These are phyloP conservation scores for Malurus elegans DNA, from an alignment of 2,113 vertebrate genomes.

Conservation along the genomic window DNA sequence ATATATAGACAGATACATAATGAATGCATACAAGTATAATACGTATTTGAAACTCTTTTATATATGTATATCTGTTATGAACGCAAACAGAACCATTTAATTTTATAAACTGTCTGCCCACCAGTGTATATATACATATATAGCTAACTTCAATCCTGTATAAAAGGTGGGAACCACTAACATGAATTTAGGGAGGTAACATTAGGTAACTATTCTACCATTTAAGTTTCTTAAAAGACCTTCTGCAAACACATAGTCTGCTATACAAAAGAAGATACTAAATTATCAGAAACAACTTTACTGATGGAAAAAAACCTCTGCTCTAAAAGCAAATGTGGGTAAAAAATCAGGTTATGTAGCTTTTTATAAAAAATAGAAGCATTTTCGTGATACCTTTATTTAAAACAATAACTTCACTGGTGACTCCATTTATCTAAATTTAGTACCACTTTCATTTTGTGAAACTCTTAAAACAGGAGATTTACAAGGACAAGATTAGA, in stretches of 20 bases:
- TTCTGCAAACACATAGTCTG: neutral
- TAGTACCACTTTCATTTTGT: slow-evolving; percentile 48
- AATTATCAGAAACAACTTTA: neutral
- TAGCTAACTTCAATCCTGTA: neutral
- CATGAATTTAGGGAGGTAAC: neutral
- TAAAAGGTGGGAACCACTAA: neutral
- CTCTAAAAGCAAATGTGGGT: neutral
- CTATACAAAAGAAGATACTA: neutral
- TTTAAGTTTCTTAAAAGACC: neutral
- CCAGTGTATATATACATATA: rapidly evolving
- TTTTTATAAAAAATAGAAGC: neutral
- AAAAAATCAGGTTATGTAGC: neutral
- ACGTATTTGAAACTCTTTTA: neutral
- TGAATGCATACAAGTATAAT: neutral
- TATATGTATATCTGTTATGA: too few species aligned
- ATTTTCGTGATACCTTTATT: neutral
- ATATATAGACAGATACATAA: neutral
- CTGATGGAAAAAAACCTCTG: neutral
- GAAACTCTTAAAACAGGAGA: slow-evolving; percentile 47
- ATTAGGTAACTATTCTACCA: neutral
- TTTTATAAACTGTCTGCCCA: too few species aligned
- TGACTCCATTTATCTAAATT: slow-evolving; percentile 53
- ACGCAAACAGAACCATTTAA: rapidly evolving
- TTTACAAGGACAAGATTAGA: slow-evolving; percentile 64
- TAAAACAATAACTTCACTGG: slow-evolving; percentile 8